Evolutionary conservation across 2,113 vertebrate species (phyloP).

Genomic region (Ictalurus furcatus): DNA sequence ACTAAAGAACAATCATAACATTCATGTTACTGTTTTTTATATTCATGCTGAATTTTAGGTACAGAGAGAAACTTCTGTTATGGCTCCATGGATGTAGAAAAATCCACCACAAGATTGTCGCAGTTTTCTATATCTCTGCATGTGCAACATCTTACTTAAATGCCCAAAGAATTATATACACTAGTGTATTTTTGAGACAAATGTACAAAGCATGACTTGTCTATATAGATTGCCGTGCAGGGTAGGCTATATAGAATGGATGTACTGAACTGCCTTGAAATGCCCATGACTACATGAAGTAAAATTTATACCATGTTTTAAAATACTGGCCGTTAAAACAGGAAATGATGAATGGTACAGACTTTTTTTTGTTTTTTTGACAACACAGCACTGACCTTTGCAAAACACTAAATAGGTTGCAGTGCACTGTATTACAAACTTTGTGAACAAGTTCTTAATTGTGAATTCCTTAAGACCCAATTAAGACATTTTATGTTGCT

Average conservation of each 20-base stretch:
- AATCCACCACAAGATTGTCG: not conserved
- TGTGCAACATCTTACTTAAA: not conserved
- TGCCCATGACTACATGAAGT: not conserved
- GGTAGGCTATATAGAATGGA: not conserved
- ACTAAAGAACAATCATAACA: not conserved
- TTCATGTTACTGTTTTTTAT: not conserved
- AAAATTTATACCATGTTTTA: not conserved
- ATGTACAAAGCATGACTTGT: not conserved
- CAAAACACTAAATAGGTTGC: not conserved
- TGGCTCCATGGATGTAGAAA: slow-evolving; percentile 81
- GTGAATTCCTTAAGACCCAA: not conserved
- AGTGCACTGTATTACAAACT: not conserved
- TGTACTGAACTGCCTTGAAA: not conserved
- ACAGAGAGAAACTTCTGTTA: slow-evolving; percentile 77
- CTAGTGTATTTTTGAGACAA: not conserved
- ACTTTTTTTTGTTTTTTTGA: not conserved
- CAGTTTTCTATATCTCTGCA: not conserved
- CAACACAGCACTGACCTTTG: not conserved
- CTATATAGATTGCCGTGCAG: not conserved
- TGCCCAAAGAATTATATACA: not conserved
- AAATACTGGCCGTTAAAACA: not conserved
- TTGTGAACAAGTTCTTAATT: not conserved
- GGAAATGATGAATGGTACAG: not conserved
- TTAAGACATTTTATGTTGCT: not conserved
- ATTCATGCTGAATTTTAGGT: slow-evolving; percentile 64